A percentile compares a stretch with the other conserved stretches of the same genome.
Conservation (phyloP, 2,113 vertebrate species). For the Pseudorhombus dupliciocellatus region DNA sequence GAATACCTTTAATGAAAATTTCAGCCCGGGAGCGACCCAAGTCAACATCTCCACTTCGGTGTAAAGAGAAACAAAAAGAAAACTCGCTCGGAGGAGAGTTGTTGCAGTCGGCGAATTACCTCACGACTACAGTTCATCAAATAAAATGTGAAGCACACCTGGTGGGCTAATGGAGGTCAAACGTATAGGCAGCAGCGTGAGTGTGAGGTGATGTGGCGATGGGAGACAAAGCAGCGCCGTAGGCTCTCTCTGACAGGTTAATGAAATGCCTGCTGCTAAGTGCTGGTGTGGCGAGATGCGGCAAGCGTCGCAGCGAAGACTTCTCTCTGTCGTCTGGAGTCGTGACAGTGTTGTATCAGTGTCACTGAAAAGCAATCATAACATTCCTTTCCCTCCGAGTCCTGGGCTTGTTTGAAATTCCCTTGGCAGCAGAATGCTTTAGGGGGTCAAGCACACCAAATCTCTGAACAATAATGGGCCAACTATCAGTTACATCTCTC, state of each 20-base stretch:
- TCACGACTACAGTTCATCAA: conserved; percentile 74
- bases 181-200: conserved; percentile 56
- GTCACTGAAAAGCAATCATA: conserved; percentile 69
- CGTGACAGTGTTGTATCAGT: conserved; percentile 65
- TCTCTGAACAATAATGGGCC: conserved; percentile 72
- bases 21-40: conserved; percentile 77
- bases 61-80: conserved; percentile 41
- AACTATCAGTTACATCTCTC: conserved; percentile 88
- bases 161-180: conserved; percentile 76
- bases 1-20: conserved; percentile 83
- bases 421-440: conserved; percentile 70
- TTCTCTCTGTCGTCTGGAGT: conserved; percentile 25
- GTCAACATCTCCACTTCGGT: conserved; percentile 70
- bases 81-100: conserved; percentile 63
- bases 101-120: conserved; percentile 66
- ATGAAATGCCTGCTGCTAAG: conserved; percentile 60
- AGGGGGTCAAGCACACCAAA: conserved; percentile 75
- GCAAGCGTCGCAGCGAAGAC: conserved; percentile 21
- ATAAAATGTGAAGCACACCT: conserved; percentile 77
- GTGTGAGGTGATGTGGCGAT: conserved; percentile 58
- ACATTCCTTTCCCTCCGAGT: conserved; percentile 68
- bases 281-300: conserved; percentile 24
- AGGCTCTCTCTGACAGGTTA: conserved; percentile 56
- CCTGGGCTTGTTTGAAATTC: conserved; percentile 66
- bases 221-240: conserved; percentile 64